phyloP scores from a whole-genome alignment of 2,797 vertebrate species.

The Orientallactaga sibirica region DNA sequence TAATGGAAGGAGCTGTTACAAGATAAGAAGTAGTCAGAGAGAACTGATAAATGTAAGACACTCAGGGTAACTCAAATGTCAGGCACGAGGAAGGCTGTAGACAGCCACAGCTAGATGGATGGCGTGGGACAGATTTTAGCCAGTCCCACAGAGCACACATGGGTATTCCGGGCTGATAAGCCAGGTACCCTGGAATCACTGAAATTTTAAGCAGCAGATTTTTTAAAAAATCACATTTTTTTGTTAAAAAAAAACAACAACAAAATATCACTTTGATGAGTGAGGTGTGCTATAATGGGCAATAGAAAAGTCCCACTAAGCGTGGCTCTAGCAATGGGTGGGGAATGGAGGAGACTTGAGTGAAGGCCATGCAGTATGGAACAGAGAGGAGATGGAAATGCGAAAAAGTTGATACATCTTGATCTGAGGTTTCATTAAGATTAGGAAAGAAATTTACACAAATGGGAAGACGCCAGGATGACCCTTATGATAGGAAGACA shows the following conservation, averaged over 20 bases:
- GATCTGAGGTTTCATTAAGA: neutral
- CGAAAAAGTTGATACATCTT: fast-evolving
- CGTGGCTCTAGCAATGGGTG: neutral
- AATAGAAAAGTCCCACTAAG: neutral
- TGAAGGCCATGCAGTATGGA: neutral
- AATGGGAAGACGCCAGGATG: too few species aligned
- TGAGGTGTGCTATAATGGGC: neutral
- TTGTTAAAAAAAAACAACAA: neutral
- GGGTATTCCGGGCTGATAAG: neutral
- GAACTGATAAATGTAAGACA: neutral
- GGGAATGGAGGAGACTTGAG: fast-evolving
- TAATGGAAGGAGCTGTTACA: neutral
- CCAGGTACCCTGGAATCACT: too few species aligned
- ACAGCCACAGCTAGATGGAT: neutral
- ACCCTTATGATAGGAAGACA: neutral
- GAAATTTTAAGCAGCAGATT: neutral
- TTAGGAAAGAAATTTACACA: neutral
- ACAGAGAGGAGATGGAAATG: neutral
- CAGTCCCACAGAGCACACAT: neutral
- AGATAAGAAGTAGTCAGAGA: neutral
- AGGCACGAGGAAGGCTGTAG: neutral
- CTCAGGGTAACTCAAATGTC: neutral
- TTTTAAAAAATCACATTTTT: neutral
- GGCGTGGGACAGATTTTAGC: neutral
- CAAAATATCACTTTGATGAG: neutral